Evolutionary conservation across 2,888 invertebrate genomes (phyloP), one percentile per base, ranked within the genome.

Genomic region (Nowickia ferox): DNA sequence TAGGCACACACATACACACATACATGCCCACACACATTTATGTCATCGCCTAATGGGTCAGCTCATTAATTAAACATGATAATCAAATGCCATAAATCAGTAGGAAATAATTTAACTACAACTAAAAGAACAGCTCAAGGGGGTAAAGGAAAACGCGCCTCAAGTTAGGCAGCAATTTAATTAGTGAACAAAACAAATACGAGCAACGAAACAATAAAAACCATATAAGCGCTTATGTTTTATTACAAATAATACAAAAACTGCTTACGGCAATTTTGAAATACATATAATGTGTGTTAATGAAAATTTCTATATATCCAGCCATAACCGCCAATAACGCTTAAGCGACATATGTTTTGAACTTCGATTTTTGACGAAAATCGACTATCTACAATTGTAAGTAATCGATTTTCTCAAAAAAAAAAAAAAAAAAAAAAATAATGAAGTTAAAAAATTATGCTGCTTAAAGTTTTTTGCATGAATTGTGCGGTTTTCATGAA

Each of bases 1-100:
- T 83, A 59, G 77, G 65, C 71, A 30, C 30, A 30, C 0, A 6
- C 30, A 30, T 4, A 2, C 30, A 30, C 30, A 3, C 30, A 30
- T 30, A 30, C 6, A 30, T 30, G 4, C 4, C 2, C 4, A 30
- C 4, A 30, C 4, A 30, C 30, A 30, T 30, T 0, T 30, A 30
- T 86, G 88, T 87, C 87, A 87, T 83, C 87, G 80, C 85, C 80
- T 78, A 87, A 84, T 80, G 80, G 87, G 79, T 77, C 80, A 87
- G 63, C 81, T 76, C 87, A 86, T 87, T 87, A 87, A 88, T 88
- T 87, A 87, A 84, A 74, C 42, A 87, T 84, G 88, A 88, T 88
- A 88, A 88, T 88, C 88, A 87, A 87, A 86, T 77, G 87, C 82
- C 87, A 87, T 88, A 87, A 88, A 87, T 88, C 86, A 87, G 87